Percentiles rank a stretch among this genome's conserved stretches.
Conservation (phyloP, 2,888 invertebrate species). For the Melieria omissa region DNA sequence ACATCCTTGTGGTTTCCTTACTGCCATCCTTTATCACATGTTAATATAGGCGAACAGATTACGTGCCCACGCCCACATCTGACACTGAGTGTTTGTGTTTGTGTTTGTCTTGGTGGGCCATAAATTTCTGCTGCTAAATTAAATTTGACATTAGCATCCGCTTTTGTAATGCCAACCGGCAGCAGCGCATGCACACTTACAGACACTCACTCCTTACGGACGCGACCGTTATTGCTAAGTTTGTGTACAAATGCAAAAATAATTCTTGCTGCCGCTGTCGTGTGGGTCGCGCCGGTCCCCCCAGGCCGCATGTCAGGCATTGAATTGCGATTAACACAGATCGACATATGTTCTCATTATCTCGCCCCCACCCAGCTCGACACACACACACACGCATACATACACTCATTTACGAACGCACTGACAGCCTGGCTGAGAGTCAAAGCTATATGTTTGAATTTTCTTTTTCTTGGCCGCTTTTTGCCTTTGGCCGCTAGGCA, state of each 20-base stretch:
- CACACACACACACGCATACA: neutral
- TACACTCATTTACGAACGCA: neutral
- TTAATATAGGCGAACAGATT: slow-evolving; percentile 12
- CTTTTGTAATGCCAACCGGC: slow-evolving; percentile 22
- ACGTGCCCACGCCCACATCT: neutral
- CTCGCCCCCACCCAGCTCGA: neutral
- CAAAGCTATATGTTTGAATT: no score
- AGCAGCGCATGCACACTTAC: slow-evolving; percentile 6
- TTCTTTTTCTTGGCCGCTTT: no score
- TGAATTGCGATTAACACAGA: slow-evolving; percentile 15
- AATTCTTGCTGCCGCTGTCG: no score
- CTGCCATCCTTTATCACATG: slow-evolving; percentile 18
- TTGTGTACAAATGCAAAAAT: no score
- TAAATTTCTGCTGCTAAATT: slow-evolving; percentile 43
- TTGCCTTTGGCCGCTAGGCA: no score
- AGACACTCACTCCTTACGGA: neutral
- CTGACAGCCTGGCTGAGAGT: no score
- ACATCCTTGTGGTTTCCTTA: no score
- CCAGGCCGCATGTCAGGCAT: neutral
- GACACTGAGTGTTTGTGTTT: neutral
- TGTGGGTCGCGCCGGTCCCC: no score
- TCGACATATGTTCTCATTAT: slow-evolving; percentile 23
- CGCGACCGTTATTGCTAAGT: no score
- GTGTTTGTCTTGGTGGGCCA: slow-evolving; percentile 1
- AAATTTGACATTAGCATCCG: slow-evolving; percentile 42